Base-by-base conservation (phyloP, 2,797 vertebrate species). In the Pagetopsis macropterus region DNA sequence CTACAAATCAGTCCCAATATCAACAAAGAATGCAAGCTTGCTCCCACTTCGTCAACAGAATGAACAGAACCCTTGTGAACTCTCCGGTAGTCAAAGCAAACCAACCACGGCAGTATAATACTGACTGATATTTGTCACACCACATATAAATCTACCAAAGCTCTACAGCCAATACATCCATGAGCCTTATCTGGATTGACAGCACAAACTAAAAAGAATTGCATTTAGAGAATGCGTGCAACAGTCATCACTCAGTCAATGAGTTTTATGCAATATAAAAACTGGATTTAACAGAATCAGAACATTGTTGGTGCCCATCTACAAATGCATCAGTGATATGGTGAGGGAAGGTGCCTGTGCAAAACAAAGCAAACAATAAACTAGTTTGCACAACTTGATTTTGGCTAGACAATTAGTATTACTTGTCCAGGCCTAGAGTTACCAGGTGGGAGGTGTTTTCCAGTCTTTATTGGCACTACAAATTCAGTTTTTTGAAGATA, bases 71-170 rank as follows among this genome's bases (percentile, higher is more conserved):
- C 17, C 21, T 19, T 41, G 33, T 59, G 23, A 52, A 63, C 15
- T 60, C 16, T 43, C 50, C 63, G 14, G 50, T 69, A 51, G 63
- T 72, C 76, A 79, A 71, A 76, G 52, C 59, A 75, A 69, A 80
- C 9, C 8, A 45, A 70, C 49, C 67, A 23, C 19, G 70, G 16
- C 57, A 65, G 54, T 33, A 71, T 37, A 54, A 52, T 9, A 37
- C 10, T 16, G 15, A 23, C 44, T 21, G 5, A 69, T 67, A 31
- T 61, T 51, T 44, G 56, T 70, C 68, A 69, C 45, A 77, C 56
- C 60, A 66, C 23, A 66, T 74, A 14, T 15, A 57, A 56, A 64
- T 71, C 49, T 46, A 62, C 0, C 17, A 2, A 61, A 40, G 13
- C 9, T 44, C 0, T 0, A 16, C 44, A 48, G 70, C 16, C 58